Evolutionary conservation across 1,140 invertebrate species (phyloP).

Genomic region (Monomorium pharaonis): DNA sequence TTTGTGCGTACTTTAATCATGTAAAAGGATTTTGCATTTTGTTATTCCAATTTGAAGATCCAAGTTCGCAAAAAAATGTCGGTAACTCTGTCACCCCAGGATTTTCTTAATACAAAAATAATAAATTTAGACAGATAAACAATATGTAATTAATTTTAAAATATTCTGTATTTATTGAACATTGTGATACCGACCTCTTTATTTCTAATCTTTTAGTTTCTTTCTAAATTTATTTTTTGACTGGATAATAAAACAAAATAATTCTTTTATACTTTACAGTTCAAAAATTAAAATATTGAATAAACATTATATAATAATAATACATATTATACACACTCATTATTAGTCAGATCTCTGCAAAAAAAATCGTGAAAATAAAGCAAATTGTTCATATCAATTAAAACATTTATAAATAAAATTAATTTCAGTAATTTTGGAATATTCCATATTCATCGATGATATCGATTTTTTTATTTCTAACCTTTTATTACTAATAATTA

Average conservation of each 20-base stretch:
- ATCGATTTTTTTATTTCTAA: neutral
- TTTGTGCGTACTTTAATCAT: too few relatives aligned
- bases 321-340: too few relatives aligned
- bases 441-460: neutral
- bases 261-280: neutral
- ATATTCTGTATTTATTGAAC: too few relatives aligned
- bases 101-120: conserved; percentile 2
- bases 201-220: too few relatives aligned
- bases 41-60: too few relatives aligned
- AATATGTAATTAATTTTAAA: neutral
- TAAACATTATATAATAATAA: neutral
- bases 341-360: neutral
- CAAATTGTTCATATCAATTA: neutral
- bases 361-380: neutral
- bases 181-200: too few relatives aligned
- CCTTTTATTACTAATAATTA: too few relatives aligned
- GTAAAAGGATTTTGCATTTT: too few relatives aligned
- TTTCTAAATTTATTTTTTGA: neutral
- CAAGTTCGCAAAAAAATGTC: too few relatives aligned
- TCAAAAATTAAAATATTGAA: neutral
- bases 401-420: neutral
- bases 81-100: too few relatives aligned
- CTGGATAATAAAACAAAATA: neutral
- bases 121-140: neutral
- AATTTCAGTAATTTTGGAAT: neutral